phyloP scores from a whole-genome alignment of 2,113 vertebrate species.

The Tricholaema leucomelas region DNA sequence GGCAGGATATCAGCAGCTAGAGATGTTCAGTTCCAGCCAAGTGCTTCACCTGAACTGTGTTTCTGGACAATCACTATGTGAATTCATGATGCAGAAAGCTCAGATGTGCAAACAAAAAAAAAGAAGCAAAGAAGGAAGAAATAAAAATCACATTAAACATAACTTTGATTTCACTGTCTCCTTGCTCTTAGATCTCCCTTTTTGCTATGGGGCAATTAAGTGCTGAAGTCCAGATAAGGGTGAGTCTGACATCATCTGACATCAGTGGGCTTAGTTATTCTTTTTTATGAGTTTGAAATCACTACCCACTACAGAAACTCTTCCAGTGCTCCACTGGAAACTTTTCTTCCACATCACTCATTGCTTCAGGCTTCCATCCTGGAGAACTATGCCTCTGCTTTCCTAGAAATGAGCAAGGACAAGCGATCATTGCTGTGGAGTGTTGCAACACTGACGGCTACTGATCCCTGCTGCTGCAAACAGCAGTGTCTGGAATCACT shows the following conservation, averaged over 20 bases:
- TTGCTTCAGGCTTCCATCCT: background rate
- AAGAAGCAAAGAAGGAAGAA: background rate
- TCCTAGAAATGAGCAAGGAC: background rate
- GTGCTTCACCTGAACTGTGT: background rate
- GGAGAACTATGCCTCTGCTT: background rate
- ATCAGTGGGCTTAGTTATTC: too few relatives aligned
- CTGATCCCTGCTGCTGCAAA: background rate
- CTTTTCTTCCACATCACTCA: background rate
- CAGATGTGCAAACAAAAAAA: background rate
- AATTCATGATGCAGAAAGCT: background rate
- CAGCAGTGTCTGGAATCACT: background rate
- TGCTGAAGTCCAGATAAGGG: background rate
- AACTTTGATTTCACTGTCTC: background rate
- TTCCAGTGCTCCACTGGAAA: background rate
- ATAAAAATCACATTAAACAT: background rate
- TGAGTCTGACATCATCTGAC: background rate
- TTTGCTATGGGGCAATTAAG: background rate
- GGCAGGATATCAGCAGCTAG: background rate
- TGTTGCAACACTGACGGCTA: rapidly evolving
- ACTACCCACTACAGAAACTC: background rate
- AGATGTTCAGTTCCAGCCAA: background rate
- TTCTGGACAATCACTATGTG: background rate
- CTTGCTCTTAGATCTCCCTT: background rate
- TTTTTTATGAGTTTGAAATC: background rate
- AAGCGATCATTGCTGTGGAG: background rate